Percentiles rank a stretch among this genome's conserved stretches.
These are phyloP conservation scores for Lerista edwardsae DNA, from an alignment of 2,797 vertebrate genomes.

Conservation along the genomic window DNA sequence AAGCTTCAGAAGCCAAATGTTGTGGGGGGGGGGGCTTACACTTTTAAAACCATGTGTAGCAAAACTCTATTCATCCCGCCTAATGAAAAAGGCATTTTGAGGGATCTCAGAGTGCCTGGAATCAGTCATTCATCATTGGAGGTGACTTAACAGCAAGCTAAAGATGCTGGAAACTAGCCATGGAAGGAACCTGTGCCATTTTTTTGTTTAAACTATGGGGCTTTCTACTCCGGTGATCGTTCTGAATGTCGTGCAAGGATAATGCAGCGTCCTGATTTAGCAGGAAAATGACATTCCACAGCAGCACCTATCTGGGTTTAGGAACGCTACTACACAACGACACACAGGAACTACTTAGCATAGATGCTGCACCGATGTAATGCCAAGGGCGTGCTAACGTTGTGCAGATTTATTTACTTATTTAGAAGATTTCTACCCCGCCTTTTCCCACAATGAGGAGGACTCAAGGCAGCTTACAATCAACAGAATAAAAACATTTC, in stretches of 20 bases:
- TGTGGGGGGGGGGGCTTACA: neutral
- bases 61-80: neutral
- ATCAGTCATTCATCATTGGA: conserved; percentile 8
- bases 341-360: too few relatives aligned
- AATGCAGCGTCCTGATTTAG: neutral
- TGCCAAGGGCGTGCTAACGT: too few relatives aligned
- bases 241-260: conserved; percentile 11
- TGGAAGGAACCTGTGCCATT: neutral
- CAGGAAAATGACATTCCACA: neutral
- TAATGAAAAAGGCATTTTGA: conserved; percentile 7
- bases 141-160: conserved; percentile 10
- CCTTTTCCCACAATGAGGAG: too few relatives aligned
- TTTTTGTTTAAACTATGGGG: neutral
- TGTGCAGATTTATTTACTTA: too few relatives aligned
- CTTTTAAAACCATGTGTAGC: conserved; percentile 14
- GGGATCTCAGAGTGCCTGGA: conserved; percentile 13
- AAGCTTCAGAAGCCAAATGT: neutral
- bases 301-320: neutral
- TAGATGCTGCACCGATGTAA: too few relatives aligned
- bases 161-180: neutral
- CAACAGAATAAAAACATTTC: too few relatives aligned
- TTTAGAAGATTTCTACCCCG: too few relatives aligned
- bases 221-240: neutral
- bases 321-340: neutral
- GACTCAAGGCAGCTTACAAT: too few relatives aligned